A percentile compares a stretch with the other conserved stretches of the same genome.
Conservation (phyloP, 2,113 vertebrate genomes). For the Psittacula cyanocephala region DNA sequence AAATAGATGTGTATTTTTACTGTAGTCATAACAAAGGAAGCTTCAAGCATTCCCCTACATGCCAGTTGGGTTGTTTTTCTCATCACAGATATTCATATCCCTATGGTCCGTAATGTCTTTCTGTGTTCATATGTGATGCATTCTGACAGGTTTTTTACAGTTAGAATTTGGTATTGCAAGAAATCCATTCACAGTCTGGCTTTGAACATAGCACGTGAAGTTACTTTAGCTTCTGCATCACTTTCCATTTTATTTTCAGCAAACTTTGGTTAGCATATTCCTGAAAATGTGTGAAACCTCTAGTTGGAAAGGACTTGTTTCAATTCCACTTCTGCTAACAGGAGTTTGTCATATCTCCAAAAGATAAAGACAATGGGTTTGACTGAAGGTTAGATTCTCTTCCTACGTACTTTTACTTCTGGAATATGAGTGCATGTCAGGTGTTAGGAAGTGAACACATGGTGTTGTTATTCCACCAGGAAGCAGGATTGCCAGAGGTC, state of each 20-base stretch:
- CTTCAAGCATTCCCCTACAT: slow-evolving; percentile 18
- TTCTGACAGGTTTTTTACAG: slow-evolving; percentile 36
- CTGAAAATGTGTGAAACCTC: slow-evolving; percentile 1
- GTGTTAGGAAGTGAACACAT: neutral
- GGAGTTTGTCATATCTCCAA: neutral
- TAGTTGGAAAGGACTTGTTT: slow-evolving; percentile 3
- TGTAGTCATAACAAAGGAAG: slow-evolving; percentile 53
- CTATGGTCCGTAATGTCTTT: neutral
- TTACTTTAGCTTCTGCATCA: neutral
- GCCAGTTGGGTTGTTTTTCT: slow-evolving; percentile 21
- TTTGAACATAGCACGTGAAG: slow-evolving; percentile 36
- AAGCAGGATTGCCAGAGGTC: slow-evolving; percentile 11
- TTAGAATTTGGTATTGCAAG: slow-evolving; percentile 29
- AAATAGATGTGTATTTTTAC: slow-evolving; percentile 52
- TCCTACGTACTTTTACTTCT: neutral
- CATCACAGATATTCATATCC: slow-evolving; percentile 9
- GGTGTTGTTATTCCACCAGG: neutral
- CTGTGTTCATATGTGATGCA: neutral
- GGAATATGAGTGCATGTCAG: neutral
- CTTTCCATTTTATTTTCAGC: slow-evolving; percentile 40
- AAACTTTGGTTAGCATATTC: slow-evolving; percentile 7
- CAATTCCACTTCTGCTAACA: neutral
- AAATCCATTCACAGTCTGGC: slow-evolving; percentile 33
- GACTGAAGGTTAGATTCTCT: neutral
- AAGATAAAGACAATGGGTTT: neutral